Percentiles rank a stretch among this genome's conserved stretches.
Evolutionary conservation across 2,113 vertebrate species (phyloP).

Genomic region (Malurus alboscapulatus): DNA sequence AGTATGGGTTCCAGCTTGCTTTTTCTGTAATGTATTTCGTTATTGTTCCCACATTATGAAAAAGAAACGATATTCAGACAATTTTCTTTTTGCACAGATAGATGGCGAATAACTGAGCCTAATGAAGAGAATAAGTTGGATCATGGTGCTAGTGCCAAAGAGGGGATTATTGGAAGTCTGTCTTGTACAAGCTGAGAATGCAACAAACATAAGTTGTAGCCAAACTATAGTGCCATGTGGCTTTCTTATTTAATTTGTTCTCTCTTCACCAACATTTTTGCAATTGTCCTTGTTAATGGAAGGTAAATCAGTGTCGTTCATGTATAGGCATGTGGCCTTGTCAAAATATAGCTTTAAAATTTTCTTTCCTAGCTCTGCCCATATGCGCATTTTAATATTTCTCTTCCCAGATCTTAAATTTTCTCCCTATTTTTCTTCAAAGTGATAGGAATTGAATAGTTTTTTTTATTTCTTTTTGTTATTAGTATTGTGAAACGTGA

Average conservation of each 20-base stretch:
- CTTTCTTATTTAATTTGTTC: conserved; percentile 6
- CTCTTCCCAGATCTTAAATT: neutral
- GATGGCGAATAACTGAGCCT: conserved; percentile 50
- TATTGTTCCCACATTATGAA: neutral
- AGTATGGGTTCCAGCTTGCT: neutral
- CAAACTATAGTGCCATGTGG: neutral
- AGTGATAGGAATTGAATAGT: neutral
- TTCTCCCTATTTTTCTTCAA: neutral
- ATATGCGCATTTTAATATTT: neutral
- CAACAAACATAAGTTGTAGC: conserved; percentile 28
- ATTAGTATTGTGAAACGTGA: rapidly evolving
- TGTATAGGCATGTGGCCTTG: neutral
- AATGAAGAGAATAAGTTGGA: conserved; percentile 42
- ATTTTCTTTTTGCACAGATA: conserved; percentile 29
- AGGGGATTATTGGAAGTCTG: conserved; percentile 33
- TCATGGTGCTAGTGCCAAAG: conserved; percentile 37
- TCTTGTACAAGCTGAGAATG: conserved; percentile 30
- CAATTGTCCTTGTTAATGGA: conserved; percentile 7
- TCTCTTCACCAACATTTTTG: neutral
- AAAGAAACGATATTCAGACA: conserved; percentile 29
- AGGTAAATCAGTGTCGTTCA: neutral
- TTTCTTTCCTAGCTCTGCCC: neutral
- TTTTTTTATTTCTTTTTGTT: neutral
- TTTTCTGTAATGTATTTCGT: neutral
- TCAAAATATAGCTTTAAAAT: neutral